These are phyloP conservation scores for Lysandra bellargus DNA, from an alignment of 2,888 invertebrate genomes.

Conservation along the genomic window DNA sequence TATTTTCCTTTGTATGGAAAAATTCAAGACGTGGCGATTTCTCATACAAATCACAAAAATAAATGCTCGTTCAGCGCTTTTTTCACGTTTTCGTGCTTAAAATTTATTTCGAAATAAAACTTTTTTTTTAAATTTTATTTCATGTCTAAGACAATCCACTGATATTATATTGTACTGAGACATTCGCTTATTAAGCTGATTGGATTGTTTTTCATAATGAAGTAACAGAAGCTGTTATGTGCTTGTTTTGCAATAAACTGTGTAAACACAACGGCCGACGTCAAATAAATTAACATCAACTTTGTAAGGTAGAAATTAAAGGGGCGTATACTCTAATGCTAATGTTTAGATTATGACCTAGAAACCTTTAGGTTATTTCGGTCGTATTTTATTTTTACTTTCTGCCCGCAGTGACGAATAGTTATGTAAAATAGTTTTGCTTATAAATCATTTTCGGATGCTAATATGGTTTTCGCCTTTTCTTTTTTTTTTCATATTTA, in stretches of 20 bases:
- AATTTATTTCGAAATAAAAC: too few relatives aligned
- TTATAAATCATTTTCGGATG: neutral
- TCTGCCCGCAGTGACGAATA: neutral
- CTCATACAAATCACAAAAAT: too few relatives aligned
- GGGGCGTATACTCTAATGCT: slow-evolving; percentile 6
- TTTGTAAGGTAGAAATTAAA: slow-evolving; percentile 11
- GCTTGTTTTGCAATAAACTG: slow-evolving; percentile 21
- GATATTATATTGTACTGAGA: too few relatives aligned
- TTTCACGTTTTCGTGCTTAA: too few relatives aligned
- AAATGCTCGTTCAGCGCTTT: too few relatives aligned
- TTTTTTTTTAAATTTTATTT: too few relatives aligned
- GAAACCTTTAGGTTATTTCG: slow-evolving; percentile 13
- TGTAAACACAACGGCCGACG: slow-evolving; percentile 13
- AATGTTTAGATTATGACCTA: slow-evolving; percentile 12
- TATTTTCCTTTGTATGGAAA: too few relatives aligned
- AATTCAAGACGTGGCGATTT: too few relatives aligned
- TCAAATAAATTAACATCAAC: neutral
- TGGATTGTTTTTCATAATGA: neutral
- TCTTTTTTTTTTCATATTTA: neutral
- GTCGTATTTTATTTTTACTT: neutral
- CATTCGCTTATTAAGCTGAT: too few relatives aligned
- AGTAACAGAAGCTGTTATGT: neutral
- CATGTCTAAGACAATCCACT: too few relatives aligned
- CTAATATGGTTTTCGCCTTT: neutral
- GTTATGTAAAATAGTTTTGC: neutral